Percentiles rank a stretch among this genome's conserved stretches.
Conservation (phyloP, 2,113 vertebrate genomes). For the Mustelus asterias region DNA sequence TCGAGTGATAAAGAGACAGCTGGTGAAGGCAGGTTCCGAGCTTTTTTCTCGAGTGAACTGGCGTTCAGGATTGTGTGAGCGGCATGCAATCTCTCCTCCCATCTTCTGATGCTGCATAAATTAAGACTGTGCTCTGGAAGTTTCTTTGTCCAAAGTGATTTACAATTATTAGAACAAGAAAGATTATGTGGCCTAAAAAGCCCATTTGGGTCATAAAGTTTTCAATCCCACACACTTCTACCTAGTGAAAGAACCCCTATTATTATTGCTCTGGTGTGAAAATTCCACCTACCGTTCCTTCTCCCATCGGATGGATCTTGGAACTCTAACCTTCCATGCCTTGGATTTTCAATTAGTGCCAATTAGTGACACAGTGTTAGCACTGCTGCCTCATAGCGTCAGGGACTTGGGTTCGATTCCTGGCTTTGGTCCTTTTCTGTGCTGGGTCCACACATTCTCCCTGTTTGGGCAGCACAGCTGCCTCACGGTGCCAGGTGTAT, state of each 20-base stretch:
- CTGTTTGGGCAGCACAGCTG: too few species aligned
- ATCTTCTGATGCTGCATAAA: not conserved
- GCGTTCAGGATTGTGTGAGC: not conserved
- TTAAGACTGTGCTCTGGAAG: not conserved
- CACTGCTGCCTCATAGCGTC: too few species aligned
- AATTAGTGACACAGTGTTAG: too few species aligned
- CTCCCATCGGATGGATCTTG: not conserved
- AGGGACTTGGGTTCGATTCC: too few species aligned
- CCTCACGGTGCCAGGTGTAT: too few species aligned
- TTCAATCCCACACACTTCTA: not conserved
- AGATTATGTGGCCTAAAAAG: not conserved
- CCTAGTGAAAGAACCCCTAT: too few species aligned
- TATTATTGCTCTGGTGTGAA: not conserved
- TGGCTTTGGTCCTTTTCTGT: too few species aligned
- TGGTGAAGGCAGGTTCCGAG: not conserved
- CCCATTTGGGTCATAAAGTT: not conserved
- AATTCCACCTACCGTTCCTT: not conserved
- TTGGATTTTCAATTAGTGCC: not conserved
- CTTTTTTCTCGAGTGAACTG: not conserved
- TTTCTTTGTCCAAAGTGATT: not conserved
- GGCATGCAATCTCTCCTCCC: not conserved
- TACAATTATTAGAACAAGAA: not conserved
- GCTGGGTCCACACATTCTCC: too few species aligned
- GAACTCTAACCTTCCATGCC: not conserved
- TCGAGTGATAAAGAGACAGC: not conserved